phyloP scores from a whole-genome alignment of 2,888 invertebrate species.

The Mythimna vitellina region DNA sequence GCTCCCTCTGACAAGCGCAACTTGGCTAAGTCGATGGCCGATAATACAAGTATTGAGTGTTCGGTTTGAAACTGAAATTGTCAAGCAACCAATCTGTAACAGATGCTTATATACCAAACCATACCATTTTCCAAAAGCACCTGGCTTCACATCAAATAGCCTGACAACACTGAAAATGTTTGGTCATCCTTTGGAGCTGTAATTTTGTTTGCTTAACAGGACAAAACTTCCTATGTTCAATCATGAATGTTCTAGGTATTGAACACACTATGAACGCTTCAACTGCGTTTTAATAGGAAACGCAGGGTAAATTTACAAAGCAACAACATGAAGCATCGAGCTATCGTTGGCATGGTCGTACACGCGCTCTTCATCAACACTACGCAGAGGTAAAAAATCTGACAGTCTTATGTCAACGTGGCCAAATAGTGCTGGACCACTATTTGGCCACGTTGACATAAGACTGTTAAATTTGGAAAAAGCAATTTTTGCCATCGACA shows the following conservation, averaged over 20 bases:
- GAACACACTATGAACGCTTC: not conserved
- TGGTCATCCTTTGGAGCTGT: not conserved
- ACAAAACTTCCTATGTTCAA: not conserved
- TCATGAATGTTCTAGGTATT: too few relatives aligned
- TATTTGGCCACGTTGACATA: too few relatives aligned
- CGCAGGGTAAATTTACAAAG: not conserved
- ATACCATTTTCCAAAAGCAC: not conserved
- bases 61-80: conserved; percentile 4
- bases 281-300: not conserved
- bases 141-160: not conserved
- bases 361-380: not conserved
- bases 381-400: too few relatives aligned
- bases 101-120: not conserved
- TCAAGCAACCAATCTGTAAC: not conserved
- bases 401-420: too few relatives aligned
- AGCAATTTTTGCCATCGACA: too few relatives aligned
- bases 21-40: not conserved
- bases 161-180: not conserved
- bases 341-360: not conserved
- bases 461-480: too few relatives aligned
- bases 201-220: not conserved
- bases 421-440: too few relatives aligned
- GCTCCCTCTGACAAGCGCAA: not conserved
- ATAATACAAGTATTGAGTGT: too few relatives aligned
- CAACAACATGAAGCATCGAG: not conserved